Evolutionary conservation across 2,888 invertebrate genomes (phyloP).

Genomic region (Sphecodes monilicornis): DNA sequence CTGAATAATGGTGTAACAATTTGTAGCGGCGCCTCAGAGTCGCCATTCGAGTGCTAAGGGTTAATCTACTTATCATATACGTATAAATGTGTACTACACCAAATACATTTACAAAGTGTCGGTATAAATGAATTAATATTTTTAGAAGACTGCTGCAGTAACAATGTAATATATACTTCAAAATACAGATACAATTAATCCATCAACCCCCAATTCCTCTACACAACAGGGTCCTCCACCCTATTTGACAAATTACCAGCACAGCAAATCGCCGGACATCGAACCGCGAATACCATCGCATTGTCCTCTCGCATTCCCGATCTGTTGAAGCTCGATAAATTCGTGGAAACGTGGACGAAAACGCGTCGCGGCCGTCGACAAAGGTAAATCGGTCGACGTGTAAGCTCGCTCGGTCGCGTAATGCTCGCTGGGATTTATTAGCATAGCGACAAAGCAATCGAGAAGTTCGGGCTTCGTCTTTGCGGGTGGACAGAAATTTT

Average conservation of each 20-base stretch:
- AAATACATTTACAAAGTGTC: no score
- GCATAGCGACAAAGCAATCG: conserved; percentile 13
- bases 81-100: no score
- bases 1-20: no score
- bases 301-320: background rate
- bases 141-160: no score
- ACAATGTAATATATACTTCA: no score
- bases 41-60: no score
- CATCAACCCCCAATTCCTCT: background rate
- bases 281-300: background rate
- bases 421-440: conserved; percentile 27
- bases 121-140: no score
- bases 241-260: background rate
- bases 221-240: background rate
- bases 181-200: background rate
- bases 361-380: conserved; percentile 6
- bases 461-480: background rate
- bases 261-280: background rate
- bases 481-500: conserved; percentile 10
- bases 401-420: conserved; percentile 1
- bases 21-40: no score
- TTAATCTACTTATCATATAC: no score
- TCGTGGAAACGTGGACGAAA: conserved; percentile 22
- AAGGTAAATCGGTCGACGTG: background rate
- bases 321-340: conserved; percentile 19